Percentiles rank a stretch among this genome's conserved stretches.
Conservation (phyloP, 1,140 invertebrate genomes). For the Megalopta genalis region DNA sequence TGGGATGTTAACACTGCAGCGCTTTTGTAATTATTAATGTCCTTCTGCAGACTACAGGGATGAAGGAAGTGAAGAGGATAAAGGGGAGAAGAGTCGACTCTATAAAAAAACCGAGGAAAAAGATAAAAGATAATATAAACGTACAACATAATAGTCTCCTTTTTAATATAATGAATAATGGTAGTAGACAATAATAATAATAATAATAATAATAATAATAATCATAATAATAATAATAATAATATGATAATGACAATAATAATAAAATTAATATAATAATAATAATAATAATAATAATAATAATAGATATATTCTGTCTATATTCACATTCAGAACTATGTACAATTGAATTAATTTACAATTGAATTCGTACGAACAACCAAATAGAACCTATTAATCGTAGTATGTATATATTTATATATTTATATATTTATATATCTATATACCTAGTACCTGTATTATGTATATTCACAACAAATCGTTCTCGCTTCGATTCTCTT, state of each 20-base stretch:
- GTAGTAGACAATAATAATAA: conserved; percentile 79
- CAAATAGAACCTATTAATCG: conserved; percentile 67
- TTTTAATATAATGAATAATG: conserved; percentile 80
- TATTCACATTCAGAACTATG: conserved; percentile 80
- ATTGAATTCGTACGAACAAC: conserved; percentile 76
- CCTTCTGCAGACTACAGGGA: not conserved
- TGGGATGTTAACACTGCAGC: not conserved
- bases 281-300: conserved; percentile 62
- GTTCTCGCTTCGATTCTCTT: conserved; percentile 28
- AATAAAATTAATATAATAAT: conserved; percentile 64
- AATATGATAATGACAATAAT: conserved; percentile 71
- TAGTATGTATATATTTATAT: conserved; percentile 70
- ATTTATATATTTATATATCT: conserved; percentile 64
- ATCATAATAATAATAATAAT: conserved; percentile 68
- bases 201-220: conserved; percentile 66
- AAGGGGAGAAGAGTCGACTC: conserved; percentile 6
- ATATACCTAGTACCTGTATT: conserved; percentile 70
- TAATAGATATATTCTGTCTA: conserved; percentile 79
- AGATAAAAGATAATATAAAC: conserved; percentile 55
- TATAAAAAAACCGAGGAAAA: conserved; percentile 17
- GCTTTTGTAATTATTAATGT: not conserved
- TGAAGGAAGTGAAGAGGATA: not conserved
- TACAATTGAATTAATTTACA: conserved; percentile 79
- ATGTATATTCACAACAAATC: conserved; percentile 77
- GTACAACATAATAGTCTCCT: conserved; percentile 78